Evolutionary conservation across 2,797 vertebrate genomes (phyloP), one percentile per base, ranked within the genome.

Genomic region (Chelon auratus): DNA sequence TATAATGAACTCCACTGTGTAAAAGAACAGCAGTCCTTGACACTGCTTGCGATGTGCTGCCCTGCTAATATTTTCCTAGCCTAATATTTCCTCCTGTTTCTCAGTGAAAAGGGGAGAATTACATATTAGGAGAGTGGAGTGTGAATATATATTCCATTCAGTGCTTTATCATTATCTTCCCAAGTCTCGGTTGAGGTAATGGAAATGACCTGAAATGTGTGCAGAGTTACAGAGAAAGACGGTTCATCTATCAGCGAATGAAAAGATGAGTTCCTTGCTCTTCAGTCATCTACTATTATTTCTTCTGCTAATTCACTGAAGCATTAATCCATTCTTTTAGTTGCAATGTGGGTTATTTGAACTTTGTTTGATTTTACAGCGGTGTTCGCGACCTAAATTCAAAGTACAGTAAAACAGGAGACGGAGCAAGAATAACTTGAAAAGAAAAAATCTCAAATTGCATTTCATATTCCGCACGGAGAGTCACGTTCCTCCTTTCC

Each of bases 191-290:
- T 63, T 52, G 54, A 70, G 63, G 78, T 89, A 91, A 89, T 91
- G 85, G 89, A 92, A 92, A 91, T 85, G 71, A 83, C 70, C 72
- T 76, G 79, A 85, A 86, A 78, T 92, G 82, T 89, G 77, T 87
- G 84, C 82, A 60, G 72, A 87, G 68, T 81, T 75, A 88, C 82
- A 22, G 59, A 84, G 75, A 75, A 80, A 72, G 62, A 68, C 50
- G 47, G 53, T 70, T 83, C 40, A 53, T 24, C 62, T 73, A 84
- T 85, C 77, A 72, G 68, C 13, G 22, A 68, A 78, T 52, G 66
- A 78, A 77, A 77, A 64, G 48, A 83, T 59, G 66, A 82, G 58
- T 83, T 75, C 51, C 54, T 30, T 24, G 42, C 78, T 80, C 54
- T 72, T 86, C 71, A 72, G 59, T 85, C 76, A 81, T 80, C 70